Conservation (phyloP, 1,140 invertebrate species). For the Lasioglossum baleicum region DNA sequence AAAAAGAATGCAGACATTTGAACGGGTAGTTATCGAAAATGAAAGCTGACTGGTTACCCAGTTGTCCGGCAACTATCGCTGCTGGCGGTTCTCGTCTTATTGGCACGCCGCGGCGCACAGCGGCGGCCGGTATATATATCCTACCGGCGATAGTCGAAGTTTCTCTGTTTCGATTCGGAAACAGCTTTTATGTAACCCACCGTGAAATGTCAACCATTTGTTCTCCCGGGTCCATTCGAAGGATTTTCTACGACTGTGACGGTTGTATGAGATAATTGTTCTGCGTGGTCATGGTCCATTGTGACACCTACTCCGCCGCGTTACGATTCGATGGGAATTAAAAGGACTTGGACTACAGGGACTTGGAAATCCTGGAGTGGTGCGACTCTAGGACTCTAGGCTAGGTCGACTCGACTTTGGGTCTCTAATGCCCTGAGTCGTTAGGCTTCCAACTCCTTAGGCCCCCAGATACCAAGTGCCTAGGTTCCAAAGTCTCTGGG, state of each 20-base stretch:
- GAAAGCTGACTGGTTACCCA: conserved; percentile 40
- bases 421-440: too few species aligned
- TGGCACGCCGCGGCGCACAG: conserved; percentile 8
- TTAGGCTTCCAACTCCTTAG: too few species aligned
- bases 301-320: too few species aligned
- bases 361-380: too few species aligned
- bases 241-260: background rate
- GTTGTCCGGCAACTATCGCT: conserved; percentile 50
- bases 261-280: background rate
- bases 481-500: too few species aligned
- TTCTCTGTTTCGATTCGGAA: conserved; percentile 40
- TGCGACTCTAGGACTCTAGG: too few species aligned
- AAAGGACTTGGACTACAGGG: too few species aligned
- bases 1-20: conserved; percentile 45
- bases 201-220: conserved; percentile 30
- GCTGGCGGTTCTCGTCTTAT: conserved; percentile 41
- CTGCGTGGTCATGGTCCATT: too few species aligned
- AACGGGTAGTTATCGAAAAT: conserved; percentile 47
- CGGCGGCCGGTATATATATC: background rate
- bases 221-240: background rate
- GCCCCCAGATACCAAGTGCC: too few species aligned
- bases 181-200: conserved; percentile 27
- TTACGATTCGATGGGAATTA: too few species aligned
- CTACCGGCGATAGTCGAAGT: conserved; percentile 10
- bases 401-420: too few species aligned